Evolutionary conservation across 23 tunicate genomes (phyloP).

Genomic region (Phallusia fumigata): DNA sequence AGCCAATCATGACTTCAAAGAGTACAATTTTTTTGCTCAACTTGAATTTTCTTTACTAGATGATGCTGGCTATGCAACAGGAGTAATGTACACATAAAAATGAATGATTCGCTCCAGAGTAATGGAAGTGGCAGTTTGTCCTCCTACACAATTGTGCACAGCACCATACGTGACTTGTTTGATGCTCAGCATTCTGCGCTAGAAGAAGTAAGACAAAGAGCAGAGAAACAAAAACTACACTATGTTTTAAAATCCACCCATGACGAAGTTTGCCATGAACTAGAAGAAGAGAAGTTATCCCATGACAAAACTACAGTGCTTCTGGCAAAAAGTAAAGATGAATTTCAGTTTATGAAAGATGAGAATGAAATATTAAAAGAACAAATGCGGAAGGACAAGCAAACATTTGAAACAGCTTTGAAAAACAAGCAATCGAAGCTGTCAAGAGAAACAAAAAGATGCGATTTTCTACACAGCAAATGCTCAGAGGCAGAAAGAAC

Average conservation of each 20-base stretch:
- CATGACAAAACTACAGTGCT: constrained; percentile 70
- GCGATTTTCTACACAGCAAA: constrained; percentile 57
- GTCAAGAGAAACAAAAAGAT: constrained; percentile 60
- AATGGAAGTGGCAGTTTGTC: neutral
- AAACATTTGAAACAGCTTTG: constrained; percentile 35
- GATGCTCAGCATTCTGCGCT: constrained; percentile 52
- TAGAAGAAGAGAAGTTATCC: constrained; percentile 59
- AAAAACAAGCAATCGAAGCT: constrained; percentile 49
- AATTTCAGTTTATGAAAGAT: constrained; percentile 35
- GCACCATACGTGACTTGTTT: constrained; percentile 66
- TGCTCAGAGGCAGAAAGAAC: constrained; percentile 48
- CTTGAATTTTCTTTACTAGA: no score
- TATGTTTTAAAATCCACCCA: constrained; percentile 50
- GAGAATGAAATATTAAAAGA: constrained; percentile 59
- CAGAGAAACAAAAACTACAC: constrained; percentile 55
- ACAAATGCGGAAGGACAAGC: constrained; percentile 54
- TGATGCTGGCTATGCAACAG: no score
- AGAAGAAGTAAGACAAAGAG: constrained; percentile 32
- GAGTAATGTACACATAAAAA: no score
- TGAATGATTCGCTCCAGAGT: neutral
- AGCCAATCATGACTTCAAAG: no score
- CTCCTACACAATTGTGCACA: constrained; percentile 56
- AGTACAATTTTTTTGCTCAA: no score
- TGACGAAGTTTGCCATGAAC: constrained; percentile 30
- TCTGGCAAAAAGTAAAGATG: constrained; percentile 54